phyloP scores from a whole-genome alignment of 2,797 vertebrate species.

The Parauchenoglanis punctatus region DNA sequence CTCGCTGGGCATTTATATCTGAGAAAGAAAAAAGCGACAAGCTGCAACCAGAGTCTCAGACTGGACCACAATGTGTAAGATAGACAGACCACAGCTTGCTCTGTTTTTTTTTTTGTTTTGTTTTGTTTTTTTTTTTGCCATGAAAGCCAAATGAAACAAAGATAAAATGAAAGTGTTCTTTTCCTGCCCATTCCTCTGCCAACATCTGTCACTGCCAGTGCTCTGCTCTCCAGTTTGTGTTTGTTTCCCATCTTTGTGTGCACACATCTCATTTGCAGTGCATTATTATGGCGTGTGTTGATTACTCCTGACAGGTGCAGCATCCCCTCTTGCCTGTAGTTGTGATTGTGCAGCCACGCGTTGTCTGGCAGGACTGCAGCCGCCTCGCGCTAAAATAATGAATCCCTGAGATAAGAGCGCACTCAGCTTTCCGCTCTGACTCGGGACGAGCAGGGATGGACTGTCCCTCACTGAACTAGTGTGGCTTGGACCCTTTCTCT shows the following conservation, averaged over 20 bases:
- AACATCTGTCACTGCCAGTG: conserved; percentile 77
- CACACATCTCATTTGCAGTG: conserved; percentile 47
- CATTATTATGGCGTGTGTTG: conserved; percentile 66
- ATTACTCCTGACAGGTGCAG: conserved; percentile 80
- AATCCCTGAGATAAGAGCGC: conserved; percentile 68
- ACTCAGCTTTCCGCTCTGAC: conserved; percentile 49
- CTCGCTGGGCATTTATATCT: conserved; percentile 76
- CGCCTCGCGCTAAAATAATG: conserved; percentile 62
- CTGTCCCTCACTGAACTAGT: conserved; percentile 41
- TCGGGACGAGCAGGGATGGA: conserved; percentile 40
- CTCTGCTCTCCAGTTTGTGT: conserved; percentile 65
- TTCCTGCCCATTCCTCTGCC: conserved; percentile 75
- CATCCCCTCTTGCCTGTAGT: conserved; percentile 66
- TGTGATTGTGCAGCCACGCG: conserved; percentile 34
- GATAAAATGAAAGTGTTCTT: conserved; percentile 72
- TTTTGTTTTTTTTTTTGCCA: conserved; percentile 21
- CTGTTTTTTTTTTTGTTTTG: conserved; percentile 13
- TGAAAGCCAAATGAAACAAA: conserved; percentile 70
- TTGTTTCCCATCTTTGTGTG: conserved; percentile 47
- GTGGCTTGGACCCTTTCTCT: conserved; percentile 29
- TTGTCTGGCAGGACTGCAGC: conserved; percentile 66
- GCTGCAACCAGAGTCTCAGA: conserved; percentile 61
- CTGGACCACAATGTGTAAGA: conserved; percentile 75
- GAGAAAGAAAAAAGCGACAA: conserved; percentile 58
- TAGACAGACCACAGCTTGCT: conserved; percentile 67